Conservation (phyloP, 2,113 vertebrate species). For the Actenoides hombroni region DNA sequence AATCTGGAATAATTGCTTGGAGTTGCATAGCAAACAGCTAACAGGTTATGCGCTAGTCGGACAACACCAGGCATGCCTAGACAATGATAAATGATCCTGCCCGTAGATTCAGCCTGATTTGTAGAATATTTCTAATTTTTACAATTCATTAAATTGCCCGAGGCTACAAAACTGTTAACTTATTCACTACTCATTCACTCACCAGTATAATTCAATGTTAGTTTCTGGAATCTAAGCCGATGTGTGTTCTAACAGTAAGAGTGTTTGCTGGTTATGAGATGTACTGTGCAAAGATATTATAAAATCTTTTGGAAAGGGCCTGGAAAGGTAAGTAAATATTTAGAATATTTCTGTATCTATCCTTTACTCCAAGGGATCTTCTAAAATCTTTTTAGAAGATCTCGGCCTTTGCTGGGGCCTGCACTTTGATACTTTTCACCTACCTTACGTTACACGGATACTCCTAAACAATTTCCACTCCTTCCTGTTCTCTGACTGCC, state of each 20-base stretch:
- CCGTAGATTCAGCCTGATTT: background rate
- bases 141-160: background rate
- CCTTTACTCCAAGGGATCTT: conserved; percentile 69
- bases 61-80: background rate
- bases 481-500: conserved; percentile 68
- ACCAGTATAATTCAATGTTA: background rate
- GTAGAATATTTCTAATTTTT: background rate
- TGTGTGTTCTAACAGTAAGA: conserved; percentile 26
- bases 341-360: conserved; percentile 21
- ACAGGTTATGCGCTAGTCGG: background rate
- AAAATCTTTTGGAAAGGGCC: conserved; percentile 34
- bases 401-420: conserved; percentile 47
- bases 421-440: conserved; percentile 39
- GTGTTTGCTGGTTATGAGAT: conserved; percentile 11
- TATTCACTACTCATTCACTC: background rate
- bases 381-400: conserved; percentile 79
- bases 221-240: background rate
- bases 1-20: background rate
- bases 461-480: conserved; percentile 68
- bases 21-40: background rate
- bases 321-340: conserved; percentile 72
- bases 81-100: background rate
- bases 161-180: background rate
- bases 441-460: conserved; percentile 19
- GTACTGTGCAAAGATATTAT: conserved; percentile 32